These are phyloP conservation scores for Pedionomus torquatus DNA, from an alignment of 2,113 vertebrate genomes.

Conservation along the genomic window DNA sequence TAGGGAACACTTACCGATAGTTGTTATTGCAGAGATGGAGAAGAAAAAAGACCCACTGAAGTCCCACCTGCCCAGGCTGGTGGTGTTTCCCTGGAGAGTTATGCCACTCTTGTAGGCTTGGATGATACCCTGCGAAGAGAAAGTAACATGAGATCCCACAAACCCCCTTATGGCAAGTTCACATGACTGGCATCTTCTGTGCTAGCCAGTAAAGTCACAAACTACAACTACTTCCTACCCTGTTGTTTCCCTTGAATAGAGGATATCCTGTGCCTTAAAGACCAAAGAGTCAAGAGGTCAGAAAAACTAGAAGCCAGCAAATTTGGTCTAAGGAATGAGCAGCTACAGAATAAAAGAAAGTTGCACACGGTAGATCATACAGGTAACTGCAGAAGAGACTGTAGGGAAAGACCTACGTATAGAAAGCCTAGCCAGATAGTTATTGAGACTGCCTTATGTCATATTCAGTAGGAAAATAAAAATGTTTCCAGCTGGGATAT, in stretches of 20 bases:
- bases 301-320: not conserved
- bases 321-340: not conserved
- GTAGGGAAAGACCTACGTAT: not conserved
- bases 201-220: not conserved
- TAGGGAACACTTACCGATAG: constrained; percentile 81
- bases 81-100: constrained; percentile 79
- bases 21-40: constrained; percentile 89
- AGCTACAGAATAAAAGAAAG: not conserved
- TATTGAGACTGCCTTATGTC: not conserved
- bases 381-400: not conserved
- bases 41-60: constrained; percentile 90
- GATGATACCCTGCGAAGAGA: constrained; percentile 77
- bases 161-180: not conserved
- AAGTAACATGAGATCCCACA: not conserved
- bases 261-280: not conserved
- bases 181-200: not conserved
- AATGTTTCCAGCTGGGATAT: not conserved
- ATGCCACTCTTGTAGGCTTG: constrained; percentile 78
- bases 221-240: not conserved
- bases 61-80: constrained; percentile 86
- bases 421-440: not conserved
- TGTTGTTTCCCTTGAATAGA: not conserved
- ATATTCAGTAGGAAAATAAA: not conserved
- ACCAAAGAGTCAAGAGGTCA: not conserved
- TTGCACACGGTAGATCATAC: not conserved